A percentile compares a stretch with the other conserved stretches of the same genome.
phyloP scores from a whole-genome alignment of 2,113 vertebrate genomes.

The Naja naja region DNA sequence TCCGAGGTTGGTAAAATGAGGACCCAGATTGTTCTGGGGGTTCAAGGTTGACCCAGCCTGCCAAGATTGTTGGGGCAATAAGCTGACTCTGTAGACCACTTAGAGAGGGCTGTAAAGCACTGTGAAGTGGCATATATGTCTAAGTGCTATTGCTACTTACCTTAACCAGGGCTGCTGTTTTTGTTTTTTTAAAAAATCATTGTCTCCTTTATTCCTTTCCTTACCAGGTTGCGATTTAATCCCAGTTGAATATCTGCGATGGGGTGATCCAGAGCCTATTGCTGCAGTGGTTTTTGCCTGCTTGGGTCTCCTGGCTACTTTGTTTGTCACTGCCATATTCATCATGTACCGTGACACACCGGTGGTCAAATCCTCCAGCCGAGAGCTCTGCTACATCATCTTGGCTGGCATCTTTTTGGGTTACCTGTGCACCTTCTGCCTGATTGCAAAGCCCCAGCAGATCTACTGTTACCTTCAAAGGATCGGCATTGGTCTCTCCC shows the following conservation, averaged over 20 bases:
- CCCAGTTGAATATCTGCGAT: slow-evolving; percentile 91
- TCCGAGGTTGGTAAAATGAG: no score
- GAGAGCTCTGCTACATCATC: slow-evolving; percentile 98
- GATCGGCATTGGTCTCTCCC: slow-evolving; percentile 92
- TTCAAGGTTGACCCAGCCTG: no score
- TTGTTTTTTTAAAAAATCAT: neutral
- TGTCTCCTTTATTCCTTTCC: slow-evolving; percentile 17
- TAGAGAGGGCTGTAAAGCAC: no score
- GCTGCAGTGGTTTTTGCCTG: slow-evolving; percentile 96
- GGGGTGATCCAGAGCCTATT: slow-evolving; percentile 96
- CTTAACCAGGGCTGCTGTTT: neutral
- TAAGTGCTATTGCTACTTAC: neutral
- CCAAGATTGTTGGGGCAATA: no score
- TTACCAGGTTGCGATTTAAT: slow-evolving; percentile 87
- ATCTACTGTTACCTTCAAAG: slow-evolving; percentile 95
- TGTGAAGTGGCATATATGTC: no score
- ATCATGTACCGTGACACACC: slow-evolving; percentile 94
- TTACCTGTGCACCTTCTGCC: slow-evolving; percentile 96
- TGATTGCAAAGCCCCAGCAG: slow-evolving; percentile 90
- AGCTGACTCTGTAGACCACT: no score
- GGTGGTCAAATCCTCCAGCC: slow-evolving; percentile 96
- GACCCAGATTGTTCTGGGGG: no score
- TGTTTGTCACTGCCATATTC: slow-evolving; percentile 92
- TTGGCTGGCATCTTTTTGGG: slow-evolving; percentile 94
- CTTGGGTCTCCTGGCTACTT: slow-evolving; percentile 88